Evolutionary conservation across 2,113 vertebrate species (phyloP).

Genomic region (Agapornis roseicollis): DNA sequence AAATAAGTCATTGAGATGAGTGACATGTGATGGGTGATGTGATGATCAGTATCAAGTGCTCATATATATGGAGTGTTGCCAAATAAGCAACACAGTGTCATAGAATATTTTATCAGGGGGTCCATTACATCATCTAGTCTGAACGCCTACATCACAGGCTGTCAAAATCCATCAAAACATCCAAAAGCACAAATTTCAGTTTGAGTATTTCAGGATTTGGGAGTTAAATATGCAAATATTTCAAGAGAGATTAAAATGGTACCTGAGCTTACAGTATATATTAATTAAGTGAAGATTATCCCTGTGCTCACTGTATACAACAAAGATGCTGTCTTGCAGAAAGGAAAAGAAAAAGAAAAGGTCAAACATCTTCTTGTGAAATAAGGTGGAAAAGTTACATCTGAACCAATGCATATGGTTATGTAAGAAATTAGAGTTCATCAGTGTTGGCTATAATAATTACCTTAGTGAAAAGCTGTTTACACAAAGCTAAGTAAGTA

Average conservation of each 20-base stretch:
- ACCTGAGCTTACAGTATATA: background rate
- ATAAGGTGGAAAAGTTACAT: background rate
- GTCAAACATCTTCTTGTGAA: background rate
- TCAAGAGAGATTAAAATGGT: background rate
- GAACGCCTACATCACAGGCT: too few species aligned
- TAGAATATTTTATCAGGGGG: background rate
- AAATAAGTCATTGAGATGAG: background rate
- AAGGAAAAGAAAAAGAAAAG: background rate
- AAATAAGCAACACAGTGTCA: background rate
- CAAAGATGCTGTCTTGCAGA: background rate
- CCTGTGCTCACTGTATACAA: background rate
- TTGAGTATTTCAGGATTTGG: background rate
- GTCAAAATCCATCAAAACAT: background rate
- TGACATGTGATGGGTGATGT: background rate
- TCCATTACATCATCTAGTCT: background rate
- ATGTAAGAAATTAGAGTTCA: background rate
- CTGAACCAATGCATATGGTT: background rate
- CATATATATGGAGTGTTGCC: background rate
- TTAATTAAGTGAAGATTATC: background rate
- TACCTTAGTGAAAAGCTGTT: background rate
- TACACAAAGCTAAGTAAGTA: background rate
- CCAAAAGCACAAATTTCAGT: background rate
- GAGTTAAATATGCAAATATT: background rate
- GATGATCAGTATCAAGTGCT: background rate
- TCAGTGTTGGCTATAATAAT: background rate